Conservation (phyloP, 2,797 vertebrate species). For the Schizothorax lantsangensis region DNA sequence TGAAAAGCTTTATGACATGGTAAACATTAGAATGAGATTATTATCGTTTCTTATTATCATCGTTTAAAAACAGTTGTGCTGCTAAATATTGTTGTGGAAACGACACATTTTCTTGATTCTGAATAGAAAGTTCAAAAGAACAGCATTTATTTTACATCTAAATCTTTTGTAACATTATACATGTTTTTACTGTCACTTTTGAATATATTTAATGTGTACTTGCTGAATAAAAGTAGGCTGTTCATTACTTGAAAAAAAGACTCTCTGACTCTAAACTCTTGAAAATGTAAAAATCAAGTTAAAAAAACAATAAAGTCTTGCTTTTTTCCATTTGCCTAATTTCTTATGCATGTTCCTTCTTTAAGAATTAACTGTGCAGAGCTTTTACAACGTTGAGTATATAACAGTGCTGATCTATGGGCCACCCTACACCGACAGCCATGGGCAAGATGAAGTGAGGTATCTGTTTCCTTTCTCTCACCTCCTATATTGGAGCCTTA, state of each 20-base stretch:
- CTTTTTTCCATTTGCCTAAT: neutral
- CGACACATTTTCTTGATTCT: neutral
- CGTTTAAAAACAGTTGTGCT: neutral
- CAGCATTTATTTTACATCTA: neutral
- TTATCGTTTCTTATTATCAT: neutral
- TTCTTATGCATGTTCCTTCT: slow-evolving; percentile 41
- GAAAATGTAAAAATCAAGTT: neutral
- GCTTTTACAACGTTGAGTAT: slow-evolving; percentile 52
- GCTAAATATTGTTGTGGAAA: neutral
- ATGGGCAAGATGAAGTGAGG: slow-evolving; percentile 62
- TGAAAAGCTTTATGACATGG: neutral
- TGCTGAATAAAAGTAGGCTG: neutral
- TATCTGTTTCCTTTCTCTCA: slow-evolving; percentile 62
- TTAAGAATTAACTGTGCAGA: slow-evolving; percentile 22
- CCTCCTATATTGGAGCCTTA: slow-evolving; percentile 67
- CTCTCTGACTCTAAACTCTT: neutral
- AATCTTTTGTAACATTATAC: neutral
- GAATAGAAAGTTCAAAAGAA: neutral
- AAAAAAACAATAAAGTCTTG: neutral
- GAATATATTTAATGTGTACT: neutral
- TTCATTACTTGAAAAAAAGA: neutral
- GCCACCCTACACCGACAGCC: slow-evolving; percentile 47
- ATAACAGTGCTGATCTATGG: slow-evolving; percentile 63
- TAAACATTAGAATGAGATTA: neutral
- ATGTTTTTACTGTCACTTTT: neutral